These are phyloP conservation scores for Metopia argyrocephala DNA, from an alignment of 2,888 invertebrate species.

Conservation along the genomic window DNA sequence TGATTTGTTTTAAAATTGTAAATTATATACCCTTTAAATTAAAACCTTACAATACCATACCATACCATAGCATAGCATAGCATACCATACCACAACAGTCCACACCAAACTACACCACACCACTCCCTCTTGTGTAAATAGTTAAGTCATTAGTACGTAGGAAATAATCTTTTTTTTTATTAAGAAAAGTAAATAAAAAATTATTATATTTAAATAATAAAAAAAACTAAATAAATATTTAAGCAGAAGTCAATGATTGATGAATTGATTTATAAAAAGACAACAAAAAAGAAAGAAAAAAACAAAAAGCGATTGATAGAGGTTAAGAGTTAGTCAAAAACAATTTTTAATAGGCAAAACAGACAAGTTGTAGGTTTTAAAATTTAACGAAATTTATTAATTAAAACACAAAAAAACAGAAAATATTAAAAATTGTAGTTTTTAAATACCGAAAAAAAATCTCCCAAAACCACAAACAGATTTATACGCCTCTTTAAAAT, in stretches of 20 bases:
- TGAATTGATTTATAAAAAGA: not conserved
- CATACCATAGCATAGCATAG: slow-evolving; percentile 38
- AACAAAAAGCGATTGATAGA: not conserved
- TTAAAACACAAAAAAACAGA: slow-evolving; percentile 6
- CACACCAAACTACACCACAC: slow-evolving; percentile 2
- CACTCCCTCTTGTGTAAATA: slow-evolving; percentile 72
- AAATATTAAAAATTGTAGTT: slow-evolving; percentile 29
- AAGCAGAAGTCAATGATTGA: slow-evolving; percentile 4
- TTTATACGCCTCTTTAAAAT: slow-evolving; percentile 53
- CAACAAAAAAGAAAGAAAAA: too few relatives aligned
- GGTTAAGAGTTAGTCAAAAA: slow-evolving; percentile 42
- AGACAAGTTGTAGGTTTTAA: slow-evolving; percentile 55
- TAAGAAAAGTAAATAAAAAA: slow-evolving; percentile 66
- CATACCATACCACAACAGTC: not conserved
- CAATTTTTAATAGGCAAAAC: slow-evolving; percentile 4
- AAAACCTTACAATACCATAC: slow-evolving; percentile 34
- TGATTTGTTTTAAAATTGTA: slow-evolving; percentile 25
- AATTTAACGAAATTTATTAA: slow-evolving; percentile 20
- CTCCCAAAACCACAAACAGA: slow-evolving; percentile 34
- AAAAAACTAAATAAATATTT: slow-evolving; percentile 43
- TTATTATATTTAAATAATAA: slow-evolving; percentile 41
- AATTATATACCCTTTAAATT: slow-evolving; percentile 13
- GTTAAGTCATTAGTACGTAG: slow-evolving; percentile 77
- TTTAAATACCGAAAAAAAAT: slow-evolving; percentile 19
- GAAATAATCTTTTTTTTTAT: slow-evolving; percentile 70